phyloP scores from a whole-genome alignment of 2,888 invertebrate species.

The Ennomos fuscantarius region DNA sequence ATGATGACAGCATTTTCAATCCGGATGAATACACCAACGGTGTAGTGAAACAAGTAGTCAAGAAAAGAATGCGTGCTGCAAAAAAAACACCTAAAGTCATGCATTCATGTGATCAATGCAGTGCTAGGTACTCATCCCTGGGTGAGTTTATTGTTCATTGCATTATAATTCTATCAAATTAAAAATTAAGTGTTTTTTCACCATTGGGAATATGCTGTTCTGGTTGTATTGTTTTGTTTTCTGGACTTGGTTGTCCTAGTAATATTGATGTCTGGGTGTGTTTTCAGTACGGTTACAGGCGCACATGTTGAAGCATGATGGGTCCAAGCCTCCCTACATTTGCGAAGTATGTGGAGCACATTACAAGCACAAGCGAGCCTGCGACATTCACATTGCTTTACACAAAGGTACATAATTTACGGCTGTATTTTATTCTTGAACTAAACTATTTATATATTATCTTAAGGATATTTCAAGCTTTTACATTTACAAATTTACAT shows the following conservation, averaged over 20 bases:
- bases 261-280: too few species aligned
- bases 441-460: too few species aligned
- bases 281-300: slow-evolving; percentile 68
- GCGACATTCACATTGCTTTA: slow-evolving; percentile 86
- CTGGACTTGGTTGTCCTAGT: slow-evolving; percentile 1
- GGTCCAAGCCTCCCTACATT: slow-evolving; percentile 79
- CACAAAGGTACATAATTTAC: slow-evolving; percentile 71
- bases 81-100: slow-evolving; percentile 55
- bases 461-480: too few species aligned
- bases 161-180: too few species aligned
- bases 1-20: slow-evolving; percentile 49
- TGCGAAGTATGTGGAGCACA: slow-evolving; percentile 86
- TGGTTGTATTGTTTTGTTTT: too few species aligned
- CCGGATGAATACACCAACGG: slow-evolving; percentile 33
- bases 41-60: slow-evolving; percentile 45
- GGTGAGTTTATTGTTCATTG: slow-evolving; percentile 48
- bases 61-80: slow-evolving; percentile 44
- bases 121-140: slow-evolving; percentile 68
- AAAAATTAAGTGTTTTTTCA: too few species aligned
- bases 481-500: not conserved
- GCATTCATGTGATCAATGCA: slow-evolving; percentile 73
- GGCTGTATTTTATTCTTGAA: too few species aligned
- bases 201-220: too few species aligned
- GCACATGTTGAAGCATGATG: slow-evolving; percentile 75
- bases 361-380: slow-evolving; percentile 86